Base-by-base conservation (phyloP, 2,888 invertebrate genomes). In the Fragum whitleyi region DNA sequence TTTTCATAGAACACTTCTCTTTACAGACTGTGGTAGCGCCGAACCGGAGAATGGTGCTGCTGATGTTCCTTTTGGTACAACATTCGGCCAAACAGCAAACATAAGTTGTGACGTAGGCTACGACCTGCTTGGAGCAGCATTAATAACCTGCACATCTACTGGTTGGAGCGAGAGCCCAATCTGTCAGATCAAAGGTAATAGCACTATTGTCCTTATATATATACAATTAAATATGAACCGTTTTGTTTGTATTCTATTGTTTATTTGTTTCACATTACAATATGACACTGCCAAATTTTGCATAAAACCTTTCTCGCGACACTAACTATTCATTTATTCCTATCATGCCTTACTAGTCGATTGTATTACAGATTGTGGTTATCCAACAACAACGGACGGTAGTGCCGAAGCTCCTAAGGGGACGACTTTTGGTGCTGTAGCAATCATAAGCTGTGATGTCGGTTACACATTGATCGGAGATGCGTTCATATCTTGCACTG, bases 121-220 rank as follows among this genome's bases (percentile, higher is more conserved):
- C 26, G 39, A 73, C 42, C n/a, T 73, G 7, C 32, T 21, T 23
- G 67, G 67, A n/a, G 6, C 68, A 7, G 36, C 73, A 21, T 28
- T 21, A 1, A 32, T 73, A 9, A 73, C 62, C 28, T 73, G 73
- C 21, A 47, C 28, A 29, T 23, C 16, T 21, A 19, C 26, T 11
- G 73, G 73, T 6, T 73, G 73, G 73, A 29, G 23, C 36, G 55
- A 7, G 6, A 39, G 29, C 28, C 57, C 71, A 28, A 42, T 65
- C 6, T 77, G 77, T 65, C 36, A 42, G 42, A 65, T 77, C 42
- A 29, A 51, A 21, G 67, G 77, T 77, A 65, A 21, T 36, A 11
- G 5, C 19, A 2, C 14, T 5, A 29, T n/a, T 62, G 19, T 9
- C 26, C 26, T 53, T 14, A 19, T n/a, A 14, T n/a, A 36, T 36